phyloP scores from a whole-genome alignment of 2,113 vertebrate species.

The Calyptommatus sinebrachiatus region DNA sequence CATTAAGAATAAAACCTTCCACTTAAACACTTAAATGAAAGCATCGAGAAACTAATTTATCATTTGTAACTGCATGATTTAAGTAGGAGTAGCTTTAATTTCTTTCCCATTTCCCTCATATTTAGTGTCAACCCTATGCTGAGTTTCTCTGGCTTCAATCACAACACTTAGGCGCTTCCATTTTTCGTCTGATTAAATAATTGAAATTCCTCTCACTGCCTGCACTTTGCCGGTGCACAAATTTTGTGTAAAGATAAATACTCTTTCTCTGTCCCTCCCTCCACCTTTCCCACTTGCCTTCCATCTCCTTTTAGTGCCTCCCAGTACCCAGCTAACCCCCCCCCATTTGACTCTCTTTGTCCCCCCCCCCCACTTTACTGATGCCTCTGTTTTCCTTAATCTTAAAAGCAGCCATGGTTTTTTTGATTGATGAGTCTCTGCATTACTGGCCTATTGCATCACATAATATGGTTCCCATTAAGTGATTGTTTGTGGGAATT shows the following conservation, averaged over 20 bases:
- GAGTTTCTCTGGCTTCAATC: constrained; percentile 98
- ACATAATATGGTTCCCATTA: constrained; percentile 89
- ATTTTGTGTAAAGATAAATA: constrained; percentile 81
- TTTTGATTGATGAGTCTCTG: constrained; percentile 83
- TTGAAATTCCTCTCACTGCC: constrained; percentile 99
- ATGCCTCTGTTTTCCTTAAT: constrained; percentile 48
- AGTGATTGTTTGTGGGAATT: constrained; percentile 95
- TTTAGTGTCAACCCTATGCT: constrained; percentile 93
- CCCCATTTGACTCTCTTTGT: not conserved
- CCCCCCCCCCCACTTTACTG: not conserved
- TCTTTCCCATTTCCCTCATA: constrained; percentile 95
- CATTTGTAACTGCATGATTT: constrained; percentile 98
- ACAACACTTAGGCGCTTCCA: constrained; percentile 99
- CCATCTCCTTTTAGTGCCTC: constrained; percentile 29
- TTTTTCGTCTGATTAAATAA: constrained; percentile 99
- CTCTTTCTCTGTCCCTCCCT: constrained; percentile 54
- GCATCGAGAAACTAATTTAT: constrained; percentile 99
- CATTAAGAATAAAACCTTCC: constrained; percentile 98
- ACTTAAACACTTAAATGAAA: constrained; percentile 99
- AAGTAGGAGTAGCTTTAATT: constrained; percentile 96
- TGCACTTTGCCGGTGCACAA: constrained; percentile 90
- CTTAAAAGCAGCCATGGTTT: constrained; percentile 80
- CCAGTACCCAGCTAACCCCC: constrained; percentile 44
- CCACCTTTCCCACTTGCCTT: not conserved
- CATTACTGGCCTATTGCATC: constrained; percentile 84